phyloP scores from a whole-genome alignment of 37 sponge, comb jelly and placozoan genomes.

The Spongia lamella region DNA sequence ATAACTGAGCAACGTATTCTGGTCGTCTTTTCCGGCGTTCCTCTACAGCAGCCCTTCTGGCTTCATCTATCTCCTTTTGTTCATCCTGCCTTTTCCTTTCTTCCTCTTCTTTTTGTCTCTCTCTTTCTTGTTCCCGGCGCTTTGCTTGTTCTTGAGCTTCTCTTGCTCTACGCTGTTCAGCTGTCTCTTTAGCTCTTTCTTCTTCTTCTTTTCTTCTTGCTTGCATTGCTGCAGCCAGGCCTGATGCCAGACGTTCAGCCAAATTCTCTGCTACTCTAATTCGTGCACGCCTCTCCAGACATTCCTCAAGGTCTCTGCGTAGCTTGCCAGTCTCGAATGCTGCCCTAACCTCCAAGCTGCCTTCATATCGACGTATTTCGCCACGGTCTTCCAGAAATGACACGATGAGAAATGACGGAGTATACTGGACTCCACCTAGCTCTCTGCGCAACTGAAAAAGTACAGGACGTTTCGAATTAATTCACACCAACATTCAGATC shows the following conservation, averaged over 20 bases:
- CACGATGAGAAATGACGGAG: conserved; percentile 11
- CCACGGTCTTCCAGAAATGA: conserved; percentile 18
- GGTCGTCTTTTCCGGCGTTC: conserved; percentile 31
- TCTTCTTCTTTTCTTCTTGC: conserved; percentile 42
- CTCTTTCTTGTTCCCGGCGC: conserved; percentile 28
- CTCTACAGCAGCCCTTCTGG: background rate
- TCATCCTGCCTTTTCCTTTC: conserved; percentile 1
- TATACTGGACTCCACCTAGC: conserved; percentile 24
- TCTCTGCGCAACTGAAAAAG: conserved; percentile 14
- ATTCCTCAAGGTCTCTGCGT: conserved; percentile 59
- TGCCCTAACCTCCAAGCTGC: conserved; percentile 1
- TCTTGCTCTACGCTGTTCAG: conserved; percentile 5
- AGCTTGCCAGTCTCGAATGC: conserved; percentile 34
- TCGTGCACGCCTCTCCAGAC: conserved; percentile 36
- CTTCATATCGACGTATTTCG: conserved; percentile 18
- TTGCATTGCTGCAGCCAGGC: conserved; percentile 25
- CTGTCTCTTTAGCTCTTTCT: conserved; percentile 39
- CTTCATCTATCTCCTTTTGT: conserved; percentile 1
- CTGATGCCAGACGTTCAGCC: background rate
- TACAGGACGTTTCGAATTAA: too few relatives aligned
- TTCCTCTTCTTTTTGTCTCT: conserved; percentile 15
- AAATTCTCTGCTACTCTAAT: background rate
- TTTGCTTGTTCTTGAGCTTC: conserved; percentile 36
- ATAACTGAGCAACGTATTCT: conserved; percentile 41
- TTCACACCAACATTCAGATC: conserved; percentile 15